Percentiles rank a stretch among this genome's conserved stretches.
Conservation (phyloP, 2,797 vertebrate genomes). For the Pseudochirops cupreus region DNA sequence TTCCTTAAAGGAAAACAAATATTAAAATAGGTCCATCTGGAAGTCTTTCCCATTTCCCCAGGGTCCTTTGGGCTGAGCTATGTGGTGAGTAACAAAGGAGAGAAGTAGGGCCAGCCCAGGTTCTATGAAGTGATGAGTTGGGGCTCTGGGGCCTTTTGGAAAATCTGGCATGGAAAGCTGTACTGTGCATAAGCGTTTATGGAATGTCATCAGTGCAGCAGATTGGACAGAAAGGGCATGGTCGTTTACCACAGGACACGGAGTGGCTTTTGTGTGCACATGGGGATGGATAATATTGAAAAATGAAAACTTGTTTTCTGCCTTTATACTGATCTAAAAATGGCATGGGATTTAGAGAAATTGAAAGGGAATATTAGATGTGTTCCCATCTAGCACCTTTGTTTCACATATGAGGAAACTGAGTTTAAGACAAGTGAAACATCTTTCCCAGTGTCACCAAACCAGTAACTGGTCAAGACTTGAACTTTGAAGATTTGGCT, state of each 20-base stretch:
- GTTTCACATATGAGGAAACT: neutral
- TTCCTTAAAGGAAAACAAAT: constrained; percentile 48
- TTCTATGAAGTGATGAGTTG: constrained; percentile 40
- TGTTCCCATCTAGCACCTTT: neutral
- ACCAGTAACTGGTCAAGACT: neutral
- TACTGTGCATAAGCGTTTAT: neutral
- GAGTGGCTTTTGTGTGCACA: neutral
- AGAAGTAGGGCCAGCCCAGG: neutral
- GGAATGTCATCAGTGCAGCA: neutral
- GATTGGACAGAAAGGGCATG: neutral
- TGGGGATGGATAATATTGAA: neutral
- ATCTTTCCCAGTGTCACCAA: neutral
- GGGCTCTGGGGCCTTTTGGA: constrained; percentile 3
- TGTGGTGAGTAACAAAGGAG: constrained; percentile 20
- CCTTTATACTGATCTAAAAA: neutral
- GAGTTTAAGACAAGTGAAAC: neutral
- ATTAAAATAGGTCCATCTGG: constrained; percentile 43
- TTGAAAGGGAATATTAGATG: neutral
- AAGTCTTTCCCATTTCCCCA: constrained; percentile 14
- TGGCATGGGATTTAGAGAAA: neutral
- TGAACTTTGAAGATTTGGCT: rapidly evolving
- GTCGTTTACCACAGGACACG: neutral
- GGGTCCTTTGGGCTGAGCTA: constrained; percentile 36
- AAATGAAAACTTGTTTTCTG: neutral
- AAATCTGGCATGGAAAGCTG: neutral